Base-by-base conservation (phyloP, 2,888 invertebrate species). In the Loripinus fragilis region DNA sequence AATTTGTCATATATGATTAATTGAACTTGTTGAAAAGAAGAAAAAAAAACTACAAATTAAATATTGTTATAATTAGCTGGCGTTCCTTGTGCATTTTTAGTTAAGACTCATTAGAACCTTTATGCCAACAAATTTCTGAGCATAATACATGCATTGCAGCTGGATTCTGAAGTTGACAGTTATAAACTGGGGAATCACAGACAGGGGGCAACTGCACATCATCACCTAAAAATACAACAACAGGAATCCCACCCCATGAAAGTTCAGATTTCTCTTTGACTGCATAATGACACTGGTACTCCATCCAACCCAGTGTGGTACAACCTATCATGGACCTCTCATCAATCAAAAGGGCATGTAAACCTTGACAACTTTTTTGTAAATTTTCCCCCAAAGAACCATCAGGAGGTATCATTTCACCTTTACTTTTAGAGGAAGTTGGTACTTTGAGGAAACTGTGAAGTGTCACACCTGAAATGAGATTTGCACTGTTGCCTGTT, bases 401-500 rank as follows among this genome's bases (percentile, higher is more conserved):
- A 71, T 83, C 78, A 35, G 81, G 85, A 17, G 74, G 71, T 64
- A 38, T 72, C 83, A 82, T 80, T 52, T 85, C 85, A n/a, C 20
- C 45, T 8, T 48, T 41, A 41, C 35, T 74, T 38, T 65, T n/a
- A n/a, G n/a, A n/a, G 30, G 8, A 38, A 33, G 82, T 83, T n/a
- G 85, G 83, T 30, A 85, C 72, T 77, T 85, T 83, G 20, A 87
- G 65, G 65, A 85, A 85, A 55, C 79, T 80, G 52, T 85, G 83
- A 17, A 82, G 23, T 3, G 84, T 86, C 1, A 72, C 75, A 38
- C 86, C 86, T 35, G 66, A 69, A 35, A 86, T 85, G 2, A 87
- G 23, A 55, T 85, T 84, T 10, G 86, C 85, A 80, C 81, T 87
- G 67, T 79, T 86, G 1, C 83, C 86, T 50, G 83, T 86, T 2